Conservation (phyloP, 2,888 invertebrate genomes). For the Aproaerema taeniolella region DNA sequence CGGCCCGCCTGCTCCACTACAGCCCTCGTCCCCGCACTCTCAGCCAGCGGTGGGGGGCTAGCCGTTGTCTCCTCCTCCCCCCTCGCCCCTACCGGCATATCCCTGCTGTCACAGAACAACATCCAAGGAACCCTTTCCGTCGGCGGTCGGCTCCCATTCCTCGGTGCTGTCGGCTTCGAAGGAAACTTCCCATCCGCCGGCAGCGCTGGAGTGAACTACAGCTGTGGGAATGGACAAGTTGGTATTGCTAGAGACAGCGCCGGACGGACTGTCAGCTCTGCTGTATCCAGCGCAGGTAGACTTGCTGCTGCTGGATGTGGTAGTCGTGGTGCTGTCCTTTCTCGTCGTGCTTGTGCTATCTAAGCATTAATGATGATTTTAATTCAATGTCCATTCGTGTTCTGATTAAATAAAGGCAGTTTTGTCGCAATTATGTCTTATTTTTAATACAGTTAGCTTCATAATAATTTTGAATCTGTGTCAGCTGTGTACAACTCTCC, state of each 20-base stretch:
- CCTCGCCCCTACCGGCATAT: constrained; percentile 35
- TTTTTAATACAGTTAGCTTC: too few relatives aligned
- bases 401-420: too few relatives aligned
- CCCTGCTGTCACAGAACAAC: constrained; percentile 29
- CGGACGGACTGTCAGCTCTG: not conserved
- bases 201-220: constrained; percentile 22
- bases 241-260: constrained; percentile 16
- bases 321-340: too few relatives aligned
- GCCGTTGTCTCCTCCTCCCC: constrained; percentile 31
- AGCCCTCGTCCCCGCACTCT: constrained; percentile 3
- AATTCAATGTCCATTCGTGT: too few relatives aligned
- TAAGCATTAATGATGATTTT: too few relatives aligned
- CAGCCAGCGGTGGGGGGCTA: constrained; percentile 27
- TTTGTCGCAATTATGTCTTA: too few relatives aligned
- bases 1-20: too few relatives aligned
- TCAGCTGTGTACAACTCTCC: too few relatives aligned
- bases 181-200: constrained; percentile 23
- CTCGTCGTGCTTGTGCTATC: too few relatives aligned
- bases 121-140: constrained; percentile 29
- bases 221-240: constrained; percentile 24
- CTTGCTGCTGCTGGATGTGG: not conserved
- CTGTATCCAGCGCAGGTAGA: not conserved
- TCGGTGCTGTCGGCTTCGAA: constrained; percentile 26
- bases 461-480: too few relatives aligned
- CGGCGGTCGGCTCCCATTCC: constrained; percentile 24